These are phyloP conservation scores for Limosa lapponica DNA, from an alignment of 2,797 vertebrate species.

Conservation along the genomic window DNA sequence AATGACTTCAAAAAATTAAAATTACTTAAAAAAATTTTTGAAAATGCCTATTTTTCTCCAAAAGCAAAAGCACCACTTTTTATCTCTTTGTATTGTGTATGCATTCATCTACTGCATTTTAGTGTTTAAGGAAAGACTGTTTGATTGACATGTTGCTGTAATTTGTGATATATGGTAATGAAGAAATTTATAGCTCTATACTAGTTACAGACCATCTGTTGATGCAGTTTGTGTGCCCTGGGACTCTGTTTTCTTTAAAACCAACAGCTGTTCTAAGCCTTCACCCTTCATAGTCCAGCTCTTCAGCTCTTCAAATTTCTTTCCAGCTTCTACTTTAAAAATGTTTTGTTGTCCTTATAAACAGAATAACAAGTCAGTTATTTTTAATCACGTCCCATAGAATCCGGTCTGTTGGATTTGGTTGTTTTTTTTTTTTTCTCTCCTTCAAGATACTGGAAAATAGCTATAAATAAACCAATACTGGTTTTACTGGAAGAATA, in stretches of 20 bases:
- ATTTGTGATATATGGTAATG: slow-evolving; percentile 57
- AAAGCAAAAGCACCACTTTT: background rate
- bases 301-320: slow-evolving; percentile 14
- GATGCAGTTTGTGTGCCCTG: slow-evolving; percentile 40
- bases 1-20: background rate
- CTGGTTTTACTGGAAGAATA: background rate
- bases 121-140: background rate
- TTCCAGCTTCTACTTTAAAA: slow-evolving; percentile 20
- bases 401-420: background rate
- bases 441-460: background rate
- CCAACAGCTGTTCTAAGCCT: slow-evolving; percentile 26
- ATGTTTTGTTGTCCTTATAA: slow-evolving; percentile 21
- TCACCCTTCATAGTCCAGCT: slow-evolving; percentile 40
- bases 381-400: slow-evolving; percentile 17
- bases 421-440: background rate
- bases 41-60: background rate
- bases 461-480: background rate
- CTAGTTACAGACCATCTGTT: slow-evolving; percentile 53
- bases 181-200: slow-evolving; percentile 58
- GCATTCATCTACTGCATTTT: background rate
- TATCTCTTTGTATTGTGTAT: background rate
- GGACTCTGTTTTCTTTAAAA: slow-evolving; percentile 44
- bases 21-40: too few relatives aligned
- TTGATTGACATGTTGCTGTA: slow-evolving; percentile 35
- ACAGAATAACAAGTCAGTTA: slow-evolving; percentile 2